Evolutionary conservation across 2,113 vertebrate genomes (phyloP).

Genomic region (Trachemys scripta): DNA sequence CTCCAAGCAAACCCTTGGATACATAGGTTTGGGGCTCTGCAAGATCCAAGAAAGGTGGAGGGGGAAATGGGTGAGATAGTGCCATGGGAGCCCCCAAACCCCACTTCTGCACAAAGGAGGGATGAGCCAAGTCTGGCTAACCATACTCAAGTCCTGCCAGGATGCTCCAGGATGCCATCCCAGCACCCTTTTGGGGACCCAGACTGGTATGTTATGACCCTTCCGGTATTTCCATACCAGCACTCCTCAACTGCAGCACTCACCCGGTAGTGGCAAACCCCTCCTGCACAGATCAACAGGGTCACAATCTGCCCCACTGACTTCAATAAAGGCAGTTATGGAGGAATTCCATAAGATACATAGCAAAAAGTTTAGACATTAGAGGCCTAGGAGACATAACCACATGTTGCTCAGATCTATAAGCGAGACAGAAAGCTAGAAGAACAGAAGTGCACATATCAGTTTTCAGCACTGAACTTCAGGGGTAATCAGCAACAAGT

Average conservation of each 20-base stretch:
- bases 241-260: not conserved
- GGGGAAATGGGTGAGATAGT: not conserved
- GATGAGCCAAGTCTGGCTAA: not conserved
- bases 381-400: rapidly evolving
- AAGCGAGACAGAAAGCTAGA: not conserved
- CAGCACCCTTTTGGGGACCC: not conserved
- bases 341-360: not conserved
- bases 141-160: not conserved
- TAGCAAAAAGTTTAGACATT: not conserved
- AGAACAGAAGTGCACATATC: not conserved
- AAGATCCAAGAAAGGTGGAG: not conserved
- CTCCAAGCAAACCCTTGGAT: not conserved
- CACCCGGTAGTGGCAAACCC: not conserved
- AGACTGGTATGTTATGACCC: not conserved
- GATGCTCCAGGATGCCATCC: not conserved
- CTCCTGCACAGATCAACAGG: not conserved
- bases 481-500: not conserved
- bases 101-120: not conserved
- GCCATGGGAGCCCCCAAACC: not conserved
- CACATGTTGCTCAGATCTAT: not conserved
- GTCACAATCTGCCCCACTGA: not conserved
- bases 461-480: not conserved
- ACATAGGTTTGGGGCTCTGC: not conserved
- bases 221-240: not conserved
- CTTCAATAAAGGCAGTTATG: not conserved